Percentiles rank a stretch among this genome's conserved stretches.
Evolutionary conservation across 2,797 vertebrate species (phyloP).

Genomic region (Manis javanica): DNA sequence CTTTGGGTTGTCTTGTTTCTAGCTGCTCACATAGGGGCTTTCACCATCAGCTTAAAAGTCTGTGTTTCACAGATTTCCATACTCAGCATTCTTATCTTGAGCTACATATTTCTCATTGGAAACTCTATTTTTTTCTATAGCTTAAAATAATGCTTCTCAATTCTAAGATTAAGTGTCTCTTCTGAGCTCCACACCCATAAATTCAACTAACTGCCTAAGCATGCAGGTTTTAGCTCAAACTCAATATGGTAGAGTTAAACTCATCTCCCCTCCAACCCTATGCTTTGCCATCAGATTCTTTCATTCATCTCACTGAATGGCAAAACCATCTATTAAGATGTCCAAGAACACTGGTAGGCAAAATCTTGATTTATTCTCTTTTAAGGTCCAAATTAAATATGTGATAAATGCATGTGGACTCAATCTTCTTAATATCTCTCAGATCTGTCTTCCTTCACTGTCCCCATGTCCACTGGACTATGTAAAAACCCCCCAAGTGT

Average conservation of each 20-base stretch:
- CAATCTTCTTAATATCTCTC: not conserved
- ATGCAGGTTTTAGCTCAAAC: not conserved
- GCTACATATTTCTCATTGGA: not conserved
- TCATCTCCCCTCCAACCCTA: not conserved
- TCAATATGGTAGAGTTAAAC: not conserved
- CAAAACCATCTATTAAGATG: not conserved
- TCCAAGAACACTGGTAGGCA: not conserved
- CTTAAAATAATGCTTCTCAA: not conserved
- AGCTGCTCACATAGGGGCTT: not conserved
- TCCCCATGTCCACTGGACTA: too few species aligned
- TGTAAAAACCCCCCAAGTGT: fast-evolving
- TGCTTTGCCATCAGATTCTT: not conserved
- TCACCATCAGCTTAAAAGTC: not conserved
- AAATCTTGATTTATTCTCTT: not conserved
- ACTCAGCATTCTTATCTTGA: not conserved
- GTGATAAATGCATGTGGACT: not conserved
- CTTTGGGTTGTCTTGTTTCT: not conserved
- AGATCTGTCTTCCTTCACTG: not conserved
- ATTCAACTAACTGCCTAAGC: not conserved
- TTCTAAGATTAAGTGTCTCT: not conserved
- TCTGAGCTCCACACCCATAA: not conserved
- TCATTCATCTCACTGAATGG: not conserved
- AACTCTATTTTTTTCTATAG: not conserved
- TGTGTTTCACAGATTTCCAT: not conserved
- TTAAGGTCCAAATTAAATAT: not conserved